Base-by-base conservation (phyloP, 2,888 invertebrate genomes). In the Cyaniris semiargus region DNA sequence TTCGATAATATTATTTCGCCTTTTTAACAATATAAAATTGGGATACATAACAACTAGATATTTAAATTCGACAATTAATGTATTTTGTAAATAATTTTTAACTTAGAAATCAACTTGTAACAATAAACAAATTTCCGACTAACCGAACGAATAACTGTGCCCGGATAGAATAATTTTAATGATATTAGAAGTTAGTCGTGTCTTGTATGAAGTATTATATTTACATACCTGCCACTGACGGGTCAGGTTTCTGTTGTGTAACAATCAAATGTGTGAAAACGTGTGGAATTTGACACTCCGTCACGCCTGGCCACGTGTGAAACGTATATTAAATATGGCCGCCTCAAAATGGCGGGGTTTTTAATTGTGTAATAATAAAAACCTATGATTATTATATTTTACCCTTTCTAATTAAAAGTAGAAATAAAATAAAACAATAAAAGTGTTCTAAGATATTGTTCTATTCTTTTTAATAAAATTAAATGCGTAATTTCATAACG, bases 221-320 rank as follows among this genome's bases (percentile, higher is more conserved):
- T 66, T 15, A 66, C 66, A 66, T 66, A 66, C 66, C 6, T 3
- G 27, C 66, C 27, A 18, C 60, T 58, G 21, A 1, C 27, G 27
- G 15, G 66, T 27, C 66, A 4, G 66, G 66, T 66, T 66, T 66
- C 66, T 66, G 66, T 66, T 66, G 27, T 66, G 27, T 66, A 31
- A 18, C 66, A 66, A 66, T 66, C 66, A 66, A 66, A 66, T 66
- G 66, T 66, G 66, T 66, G 66, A 66, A 66, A 66, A 66, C 31
- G 27, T 66, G 31, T 27, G 66, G 66, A 66, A 66, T 66, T 66
- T 31, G 66, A 66, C 66, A 66, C 66, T 27, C 15, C 27, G 66
- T 66, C 66, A 66, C 66, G 66, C 66, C 15, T 7, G 5, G 66
- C 27, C 66, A 66, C 27, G 27, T 31, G 66, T 27, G 66, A 66